phyloP scores from a whole-genome alignment of 1,140 invertebrate genomes.

The Linepithema humile region DNA sequence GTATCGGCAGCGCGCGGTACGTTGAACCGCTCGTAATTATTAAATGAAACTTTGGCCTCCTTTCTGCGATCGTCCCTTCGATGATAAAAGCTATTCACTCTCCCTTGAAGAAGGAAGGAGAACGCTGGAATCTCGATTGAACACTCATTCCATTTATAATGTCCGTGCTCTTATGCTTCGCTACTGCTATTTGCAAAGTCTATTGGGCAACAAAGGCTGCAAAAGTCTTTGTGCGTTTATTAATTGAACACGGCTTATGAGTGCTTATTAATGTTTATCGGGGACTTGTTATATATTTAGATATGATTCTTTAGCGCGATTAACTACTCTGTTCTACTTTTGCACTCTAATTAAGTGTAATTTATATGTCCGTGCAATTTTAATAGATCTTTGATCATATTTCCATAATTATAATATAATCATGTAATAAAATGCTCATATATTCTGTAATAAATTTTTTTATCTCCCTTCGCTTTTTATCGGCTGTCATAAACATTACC shows the following conservation, averaged over 20 bases:
- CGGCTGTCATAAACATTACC: background rate
- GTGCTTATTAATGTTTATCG: slow-evolving; percentile 5
- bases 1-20: slow-evolving; percentile 31
- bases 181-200: slow-evolving; percentile 27
- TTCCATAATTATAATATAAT: no score
- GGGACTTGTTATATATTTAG: background rate
- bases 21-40: slow-evolving; percentile 48
- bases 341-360: background rate
- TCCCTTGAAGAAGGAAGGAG: background rate
- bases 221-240: background rate
- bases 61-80: slow-evolving; percentile 31
- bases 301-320: background rate
- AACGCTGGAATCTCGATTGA: slow-evolving; percentile 19
- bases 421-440: no score
- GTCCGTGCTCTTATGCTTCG: slow-evolving; percentile 1
- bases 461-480: background rate
- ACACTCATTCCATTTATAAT: slow-evolving; percentile 35
- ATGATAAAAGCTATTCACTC: slow-evolving; percentile 28
- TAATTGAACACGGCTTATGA: background rate
- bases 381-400: no score
- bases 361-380: background rate
- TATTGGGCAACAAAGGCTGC: background rate
- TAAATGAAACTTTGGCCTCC: slow-evolving; percentile 47
- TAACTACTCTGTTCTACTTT: background rate
- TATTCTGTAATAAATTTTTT: background rate